phyloP scores from a whole-genome alignment of 2,888 invertebrate species.

The Heliconius aoede region DNA sequence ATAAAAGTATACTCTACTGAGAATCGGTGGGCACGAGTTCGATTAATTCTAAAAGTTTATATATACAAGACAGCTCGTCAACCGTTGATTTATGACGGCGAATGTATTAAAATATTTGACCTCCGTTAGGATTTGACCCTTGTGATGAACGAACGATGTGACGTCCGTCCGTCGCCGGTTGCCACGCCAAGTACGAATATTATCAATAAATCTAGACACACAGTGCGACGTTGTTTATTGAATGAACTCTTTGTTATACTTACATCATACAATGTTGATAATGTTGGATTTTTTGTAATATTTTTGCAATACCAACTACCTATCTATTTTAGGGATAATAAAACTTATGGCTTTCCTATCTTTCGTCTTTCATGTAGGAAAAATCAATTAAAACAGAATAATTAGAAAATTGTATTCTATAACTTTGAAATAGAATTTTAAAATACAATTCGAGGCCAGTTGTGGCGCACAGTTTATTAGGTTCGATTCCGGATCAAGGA shows the following conservation, averaged over 20 bases:
- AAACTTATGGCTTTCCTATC: neutral
- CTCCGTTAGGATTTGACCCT: slow-evolving; percentile 40
- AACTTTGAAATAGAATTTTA: neutral
- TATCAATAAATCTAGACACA: slow-evolving; percentile 24
- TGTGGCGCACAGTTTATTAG: too few relatives aligned
- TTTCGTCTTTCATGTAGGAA: neutral
- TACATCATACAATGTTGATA: neutral
- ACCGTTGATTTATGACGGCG: slow-evolving; percentile 33
- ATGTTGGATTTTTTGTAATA: neutral
- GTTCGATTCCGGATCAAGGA: too few relatives aligned
- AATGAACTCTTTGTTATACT: slow-evolving; percentile 14
- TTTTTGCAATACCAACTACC: neutral
- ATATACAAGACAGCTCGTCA: slow-evolving; percentile 23
- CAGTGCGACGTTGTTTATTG: slow-evolving; percentile 7
- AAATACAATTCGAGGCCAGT: too few relatives aligned
- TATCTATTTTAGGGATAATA: too few relatives aligned
- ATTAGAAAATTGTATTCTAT: neutral
- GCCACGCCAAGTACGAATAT: slow-evolving; percentile 32
- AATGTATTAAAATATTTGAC: slow-evolving; percentile 45
- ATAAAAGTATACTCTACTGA: slow-evolving; percentile 32
- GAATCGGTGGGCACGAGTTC: slow-evolving; percentile 28
- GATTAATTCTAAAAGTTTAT: slow-evolving; percentile 25
- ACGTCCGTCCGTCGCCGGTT: slow-evolving; percentile 35
- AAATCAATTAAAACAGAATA: neutral
- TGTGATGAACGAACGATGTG: slow-evolving; percentile 37